Base-by-base conservation (phyloP, 2,888 invertebrate genomes). In the Clusia tigrina region DNA sequence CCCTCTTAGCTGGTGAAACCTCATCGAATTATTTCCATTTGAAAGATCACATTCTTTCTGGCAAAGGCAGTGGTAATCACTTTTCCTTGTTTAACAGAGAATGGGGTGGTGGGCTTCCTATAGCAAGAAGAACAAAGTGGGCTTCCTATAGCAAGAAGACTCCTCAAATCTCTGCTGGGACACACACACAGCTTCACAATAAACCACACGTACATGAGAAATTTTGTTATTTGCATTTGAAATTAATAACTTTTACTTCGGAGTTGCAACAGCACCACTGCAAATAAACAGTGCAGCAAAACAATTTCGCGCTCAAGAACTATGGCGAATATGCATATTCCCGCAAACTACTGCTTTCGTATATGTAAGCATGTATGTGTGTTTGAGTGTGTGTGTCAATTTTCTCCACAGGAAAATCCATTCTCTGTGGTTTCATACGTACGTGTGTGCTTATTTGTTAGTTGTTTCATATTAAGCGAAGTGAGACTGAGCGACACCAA, bases 401-500 rank as follows among this genome's bases (percentile, higher is more conserved):
- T 32, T 3, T 42, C n/a, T n/a, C n/a, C n/a, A n/a, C n/a, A n/a
- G n/a, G n/a, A n/a, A n/a, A n/a, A n/a, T n/a, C n/a, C n/a, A n/a
- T n/a, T n/a, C n/a, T 20, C 18, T 37, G 24, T 55, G 55, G 20
- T 17, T 38, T 25, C 15, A 18, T 26, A 18, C 37, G 37, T 18
- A 17, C 37, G 26, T 24, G 25, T 56, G 20, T 38, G 38, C 18
- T 37, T 56, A n/a, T 32, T 56, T 56, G 37, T 22, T 18, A n/a
- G 22, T 15, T 57, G 15, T 17, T 46, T 23, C 46, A n/a, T 46
- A 51, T 46, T 57, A 12, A 57, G 25, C 46, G 46, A 23, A 42
- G 57, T 26, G 58, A 58, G 51, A 58, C 51, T 46, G 51, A 15
- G 58, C 20, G 51, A 51, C 58, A 58, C 48, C 58, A 32, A 25